These are phyloP conservation scores for Stegodyphus mimosarum DNA, from an alignment of 1,140 invertebrate genomes.

Conservation along the genomic window DNA sequence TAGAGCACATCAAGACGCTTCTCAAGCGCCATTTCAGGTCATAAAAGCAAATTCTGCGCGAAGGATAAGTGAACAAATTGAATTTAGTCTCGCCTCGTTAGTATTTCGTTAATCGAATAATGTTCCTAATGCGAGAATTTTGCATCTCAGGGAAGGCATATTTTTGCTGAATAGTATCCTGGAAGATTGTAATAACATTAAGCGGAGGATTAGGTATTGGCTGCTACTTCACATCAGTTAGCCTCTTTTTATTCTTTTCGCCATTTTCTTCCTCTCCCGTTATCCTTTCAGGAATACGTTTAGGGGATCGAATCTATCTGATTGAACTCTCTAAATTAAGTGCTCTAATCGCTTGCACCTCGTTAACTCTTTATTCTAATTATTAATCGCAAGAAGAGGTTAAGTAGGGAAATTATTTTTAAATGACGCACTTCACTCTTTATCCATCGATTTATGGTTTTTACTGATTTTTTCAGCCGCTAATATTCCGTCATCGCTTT, in stretches of 20 bases:
- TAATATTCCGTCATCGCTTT: too few species aligned
- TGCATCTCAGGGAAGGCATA: constrained; percentile 11
- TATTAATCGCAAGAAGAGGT: background rate
- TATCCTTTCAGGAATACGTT: background rate
- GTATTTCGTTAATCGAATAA: constrained; percentile 35
- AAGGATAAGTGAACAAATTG: constrained; percentile 2
- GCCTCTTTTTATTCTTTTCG: background rate
- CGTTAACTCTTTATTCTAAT: constrained; percentile 3
- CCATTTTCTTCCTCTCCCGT: background rate
- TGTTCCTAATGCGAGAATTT: constrained; percentile 29
- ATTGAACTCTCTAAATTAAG: constrained; percentile 24
- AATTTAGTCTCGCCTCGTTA: constrained; percentile 15
- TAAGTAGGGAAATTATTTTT: too few species aligned
- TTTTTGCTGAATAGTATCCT: constrained; percentile 39
- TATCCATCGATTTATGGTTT: background rate
- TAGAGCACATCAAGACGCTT: too few species aligned
- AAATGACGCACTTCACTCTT: too few species aligned
- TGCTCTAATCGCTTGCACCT: constrained; percentile 13
- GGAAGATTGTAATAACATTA: constrained; percentile 35
- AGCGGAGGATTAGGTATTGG: constrained; percentile 11
- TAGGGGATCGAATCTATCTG: background rate
- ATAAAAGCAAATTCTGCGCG: too few species aligned
- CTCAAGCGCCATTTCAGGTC: too few species aligned
- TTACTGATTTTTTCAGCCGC: too few species aligned
- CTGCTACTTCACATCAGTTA: background rate